Conservation (phyloP, 2,888 invertebrate species). For the Colletes collaris region DNA sequence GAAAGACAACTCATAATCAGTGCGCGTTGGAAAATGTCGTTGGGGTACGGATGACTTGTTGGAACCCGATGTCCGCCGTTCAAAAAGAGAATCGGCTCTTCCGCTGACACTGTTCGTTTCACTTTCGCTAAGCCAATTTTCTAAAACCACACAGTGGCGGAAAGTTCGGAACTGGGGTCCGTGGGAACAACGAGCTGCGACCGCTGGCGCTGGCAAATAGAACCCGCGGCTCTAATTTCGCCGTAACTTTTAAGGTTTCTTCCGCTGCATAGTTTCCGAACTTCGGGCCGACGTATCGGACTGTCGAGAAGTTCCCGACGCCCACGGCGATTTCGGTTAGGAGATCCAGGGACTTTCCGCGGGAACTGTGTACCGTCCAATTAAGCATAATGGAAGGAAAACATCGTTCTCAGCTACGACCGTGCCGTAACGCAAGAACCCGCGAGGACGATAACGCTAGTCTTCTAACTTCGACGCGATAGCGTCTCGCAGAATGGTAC, state of each 20-base stretch:
- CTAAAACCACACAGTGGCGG: conserved; percentile 50
- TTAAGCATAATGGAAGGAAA: conserved; percentile 59
- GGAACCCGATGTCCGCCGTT: not conserved
- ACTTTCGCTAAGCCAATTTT: conserved; percentile 62
- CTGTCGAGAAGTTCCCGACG: conserved; percentile 39
- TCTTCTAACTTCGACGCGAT: conserved; percentile 19
- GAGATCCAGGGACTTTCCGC: not conserved
- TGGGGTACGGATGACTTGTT: not conserved
- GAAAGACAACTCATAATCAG: too few relatives aligned
- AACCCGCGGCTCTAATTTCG: conserved; percentile 57
- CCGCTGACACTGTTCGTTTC: conserved; percentile 49
- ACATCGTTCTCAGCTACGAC: conserved; percentile 26
- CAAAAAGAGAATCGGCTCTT: not conserved
- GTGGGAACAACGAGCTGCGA: conserved; percentile 46
- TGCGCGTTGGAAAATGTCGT: not conserved
- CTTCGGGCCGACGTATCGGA: conserved; percentile 51
- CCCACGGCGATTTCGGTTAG: conserved; percentile 33
- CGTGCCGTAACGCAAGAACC: conserved; percentile 10
- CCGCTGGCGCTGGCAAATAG: conserved; percentile 12
- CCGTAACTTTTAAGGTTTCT: conserved; percentile 65
- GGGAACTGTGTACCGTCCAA: conserved; percentile 41
- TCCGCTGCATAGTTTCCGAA: conserved; percentile 53
- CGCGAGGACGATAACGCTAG: conserved; percentile 47
- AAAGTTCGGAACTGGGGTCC: conserved; percentile 45
- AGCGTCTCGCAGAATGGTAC: not conserved